Evolutionary conservation across 2,113 vertebrate species (phyloP).

Genomic region (Stegostoma tigrinum): DNA sequence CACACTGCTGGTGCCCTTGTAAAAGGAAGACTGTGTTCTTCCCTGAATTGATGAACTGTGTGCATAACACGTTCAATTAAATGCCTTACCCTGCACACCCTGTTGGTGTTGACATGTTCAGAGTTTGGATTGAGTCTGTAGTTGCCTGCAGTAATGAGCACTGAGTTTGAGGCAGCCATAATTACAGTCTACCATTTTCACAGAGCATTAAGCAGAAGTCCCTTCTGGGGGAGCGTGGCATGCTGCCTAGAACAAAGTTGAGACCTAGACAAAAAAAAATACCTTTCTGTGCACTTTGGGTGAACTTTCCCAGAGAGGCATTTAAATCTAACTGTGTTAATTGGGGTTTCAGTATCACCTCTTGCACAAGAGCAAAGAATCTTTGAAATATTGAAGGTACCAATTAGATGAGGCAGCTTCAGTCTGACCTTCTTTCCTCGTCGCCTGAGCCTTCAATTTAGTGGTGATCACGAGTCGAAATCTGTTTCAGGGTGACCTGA

Average conservation of each 20-base stretch:
- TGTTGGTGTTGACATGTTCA: not conserved
- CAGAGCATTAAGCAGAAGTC: not conserved
- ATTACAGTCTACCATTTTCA: not conserved
- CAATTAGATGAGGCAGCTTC: not conserved
- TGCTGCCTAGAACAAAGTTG: not conserved
- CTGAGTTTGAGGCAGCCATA: not conserved
- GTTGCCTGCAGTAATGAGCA: not conserved
- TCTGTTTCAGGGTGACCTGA: not conserved
- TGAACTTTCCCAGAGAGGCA: not conserved
- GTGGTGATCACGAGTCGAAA: not conserved
- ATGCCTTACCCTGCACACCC: not conserved
- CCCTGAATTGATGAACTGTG: not conserved
- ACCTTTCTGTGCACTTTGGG: not conserved
- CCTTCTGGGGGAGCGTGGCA: not conserved
- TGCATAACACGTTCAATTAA: not conserved
- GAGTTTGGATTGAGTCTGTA: not conserved
- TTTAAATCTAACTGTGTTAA: not conserved
- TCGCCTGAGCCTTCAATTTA: not conserved
- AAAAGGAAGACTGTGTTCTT: not conserved
- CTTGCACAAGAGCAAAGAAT: not conserved
- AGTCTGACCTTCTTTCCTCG: not conserved
- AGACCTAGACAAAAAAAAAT: not conserved
- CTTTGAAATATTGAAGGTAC: not conserved
- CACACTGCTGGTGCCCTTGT: not conserved
- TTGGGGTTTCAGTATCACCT: not conserved